phyloP scores from a whole-genome alignment of 2,888 invertebrate genomes.

The Quadroppia sp. region DNA sequence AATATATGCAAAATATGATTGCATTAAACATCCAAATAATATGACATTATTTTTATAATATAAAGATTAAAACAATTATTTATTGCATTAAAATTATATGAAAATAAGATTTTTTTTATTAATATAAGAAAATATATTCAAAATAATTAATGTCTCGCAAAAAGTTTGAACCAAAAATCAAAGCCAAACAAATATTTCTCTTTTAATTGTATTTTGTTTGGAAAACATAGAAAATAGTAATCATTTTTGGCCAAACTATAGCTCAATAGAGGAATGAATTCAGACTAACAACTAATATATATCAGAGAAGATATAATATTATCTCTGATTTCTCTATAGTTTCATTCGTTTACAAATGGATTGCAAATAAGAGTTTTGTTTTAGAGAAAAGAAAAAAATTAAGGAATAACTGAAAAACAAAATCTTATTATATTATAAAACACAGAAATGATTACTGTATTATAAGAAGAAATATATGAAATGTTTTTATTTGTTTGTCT shows the following conservation, averaged over 20 bases:
- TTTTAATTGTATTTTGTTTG: background rate
- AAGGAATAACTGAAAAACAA: no score
- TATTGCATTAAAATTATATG: background rate
- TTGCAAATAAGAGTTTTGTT: no score
- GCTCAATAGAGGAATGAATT: background rate
- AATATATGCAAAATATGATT: background rate
- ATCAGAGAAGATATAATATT: slow-evolving; percentile 1
- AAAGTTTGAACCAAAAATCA: no score
- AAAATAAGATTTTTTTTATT: no score
- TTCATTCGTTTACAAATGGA: no score
- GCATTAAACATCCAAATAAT: background rate
- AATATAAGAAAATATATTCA: no score
- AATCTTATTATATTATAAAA: no score
- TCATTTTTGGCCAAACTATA: background rate
- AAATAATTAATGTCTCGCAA: no score
- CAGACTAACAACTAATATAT: background rate
- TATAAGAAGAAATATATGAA: no score
- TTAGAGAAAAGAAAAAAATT: no score
- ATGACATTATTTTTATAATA: background rate
- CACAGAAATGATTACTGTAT: no score
- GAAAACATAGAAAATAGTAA: background rate
- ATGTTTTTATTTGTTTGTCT: no score
- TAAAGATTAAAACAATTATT: slow-evolving; percentile 7
- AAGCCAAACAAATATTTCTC: background rate
- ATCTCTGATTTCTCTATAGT: background rate